These are phyloP conservation scores for Eumaeus atala DNA, from an alignment of 1,140 invertebrate genomes.

Conservation along the genomic window DNA sequence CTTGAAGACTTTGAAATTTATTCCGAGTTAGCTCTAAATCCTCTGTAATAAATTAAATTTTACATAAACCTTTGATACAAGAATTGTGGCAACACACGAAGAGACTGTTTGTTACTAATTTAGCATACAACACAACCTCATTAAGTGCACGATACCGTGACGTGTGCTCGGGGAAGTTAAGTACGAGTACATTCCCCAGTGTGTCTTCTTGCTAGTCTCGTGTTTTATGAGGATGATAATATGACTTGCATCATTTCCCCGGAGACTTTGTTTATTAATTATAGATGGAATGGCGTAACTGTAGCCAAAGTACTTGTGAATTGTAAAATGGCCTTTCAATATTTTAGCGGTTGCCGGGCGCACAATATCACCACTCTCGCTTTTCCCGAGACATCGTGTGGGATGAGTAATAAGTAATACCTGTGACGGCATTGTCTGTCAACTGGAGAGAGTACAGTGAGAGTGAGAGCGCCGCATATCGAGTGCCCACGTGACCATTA, in stretches of 20 bases:
- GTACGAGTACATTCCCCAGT: background rate
- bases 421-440: too few relatives aligned
- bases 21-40: background rate
- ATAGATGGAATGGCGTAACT: conserved; percentile 3
- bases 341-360: background rate
- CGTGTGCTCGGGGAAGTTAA: background rate
- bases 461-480: too few relatives aligned
- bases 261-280: conserved; percentile 1
- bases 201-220: conserved; percentile 9
- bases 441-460: too few relatives aligned
- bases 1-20: background rate
- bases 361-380: too few relatives aligned
- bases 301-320: conserved; percentile 5
- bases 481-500: too few relatives aligned
- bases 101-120: conserved; percentile 3
- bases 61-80: background rate
- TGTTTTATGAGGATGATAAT: conserved; percentile 6
- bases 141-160: conserved; percentile 3
- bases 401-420: too few relatives aligned
- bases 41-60: background rate
- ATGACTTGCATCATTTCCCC: conserved; percentile 10
- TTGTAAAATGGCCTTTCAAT: conserved; percentile 11
- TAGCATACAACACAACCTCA: background rate
- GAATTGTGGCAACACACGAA: background rate
- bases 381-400: too few relatives aligned